Conservation (phyloP, 2,797 vertebrate species). For the Lacerta agilis region DNA sequence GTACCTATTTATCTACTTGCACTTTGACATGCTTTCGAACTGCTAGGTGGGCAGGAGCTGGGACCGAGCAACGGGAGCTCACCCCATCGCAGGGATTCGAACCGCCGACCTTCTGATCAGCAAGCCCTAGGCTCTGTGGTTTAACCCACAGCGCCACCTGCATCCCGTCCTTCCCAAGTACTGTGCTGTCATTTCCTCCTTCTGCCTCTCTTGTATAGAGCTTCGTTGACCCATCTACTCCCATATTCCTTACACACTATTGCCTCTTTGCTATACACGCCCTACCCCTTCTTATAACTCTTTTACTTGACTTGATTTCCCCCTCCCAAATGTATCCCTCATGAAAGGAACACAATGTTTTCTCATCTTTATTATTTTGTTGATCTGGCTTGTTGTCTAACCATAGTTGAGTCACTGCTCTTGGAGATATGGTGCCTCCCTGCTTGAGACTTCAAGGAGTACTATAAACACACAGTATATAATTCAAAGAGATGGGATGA, state of each 20-base stretch:
- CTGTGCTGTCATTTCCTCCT: neutral
- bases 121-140: no score
- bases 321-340: neutral
- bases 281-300: neutral
- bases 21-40: no score
- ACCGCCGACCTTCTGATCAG: no score
- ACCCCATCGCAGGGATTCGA: no score
- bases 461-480: constrained; percentile 52
- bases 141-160: no score
- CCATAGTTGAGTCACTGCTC: constrained; percentile 16
- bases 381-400: neutral
- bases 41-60: no score
- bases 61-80: no score
- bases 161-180: neutral
- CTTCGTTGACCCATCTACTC: neutral
- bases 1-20: no score
- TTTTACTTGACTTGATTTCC: neutral
- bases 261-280: neutral
- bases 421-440: neutral
- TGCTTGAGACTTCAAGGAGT: constrained; percentile 35
- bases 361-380: constrained; percentile 37
- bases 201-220: neutral
- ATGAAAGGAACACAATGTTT: neutral
- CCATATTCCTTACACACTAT: neutral
- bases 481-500: constrained; percentile 30